These are phyloP conservation scores for Drosophila busckii DNA, from an alignment of 1,140 invertebrate species.

Conservation along the genomic window DNA sequence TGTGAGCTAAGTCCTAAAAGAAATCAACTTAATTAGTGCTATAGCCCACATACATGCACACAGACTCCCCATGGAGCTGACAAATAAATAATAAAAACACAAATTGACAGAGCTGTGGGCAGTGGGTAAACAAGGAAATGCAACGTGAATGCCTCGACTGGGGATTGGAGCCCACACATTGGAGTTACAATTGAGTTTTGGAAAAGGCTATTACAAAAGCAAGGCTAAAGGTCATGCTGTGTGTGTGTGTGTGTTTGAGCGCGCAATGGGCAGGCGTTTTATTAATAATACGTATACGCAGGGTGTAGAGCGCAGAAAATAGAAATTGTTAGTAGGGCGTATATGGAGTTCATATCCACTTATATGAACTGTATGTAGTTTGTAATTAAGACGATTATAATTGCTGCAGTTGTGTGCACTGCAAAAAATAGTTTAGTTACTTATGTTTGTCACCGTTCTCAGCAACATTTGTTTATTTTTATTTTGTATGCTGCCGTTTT, in stretches of 20 bases:
- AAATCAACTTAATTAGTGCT: constrained; percentile 59
- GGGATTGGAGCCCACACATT: not conserved
- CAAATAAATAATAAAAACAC: constrained; percentile 74
- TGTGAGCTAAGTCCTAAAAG: not conserved
- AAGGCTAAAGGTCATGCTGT: constrained; percentile 55
- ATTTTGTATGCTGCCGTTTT: constrained; percentile 4
- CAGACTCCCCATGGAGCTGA: constrained; percentile 50
- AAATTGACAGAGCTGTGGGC: constrained; percentile 60
- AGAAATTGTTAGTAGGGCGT: no score
- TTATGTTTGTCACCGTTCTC: not conserved
- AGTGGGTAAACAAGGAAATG: constrained; percentile 37
- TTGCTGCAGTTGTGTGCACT: constrained; percentile 42
- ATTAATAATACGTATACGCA: constrained; percentile 32
- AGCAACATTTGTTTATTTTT: constrained; percentile 2
- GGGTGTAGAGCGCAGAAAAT: not conserved
- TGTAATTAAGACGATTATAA: constrained; percentile 60
- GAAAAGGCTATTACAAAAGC: constrained; percentile 41
- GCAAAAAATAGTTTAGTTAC: not conserved
- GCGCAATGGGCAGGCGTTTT: constrained; percentile 18
- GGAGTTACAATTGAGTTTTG: constrained; percentile 11
- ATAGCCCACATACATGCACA: constrained; percentile 13
- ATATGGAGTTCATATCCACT: constrained; percentile 50
- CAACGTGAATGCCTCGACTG: constrained; percentile 17
- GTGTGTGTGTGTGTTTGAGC: constrained; percentile 6
- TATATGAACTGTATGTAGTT: constrained; percentile 39